phyloP scores from a whole-genome alignment of 2,113 vertebrate genomes.

The Plecturocebus donacophilus region DNA sequence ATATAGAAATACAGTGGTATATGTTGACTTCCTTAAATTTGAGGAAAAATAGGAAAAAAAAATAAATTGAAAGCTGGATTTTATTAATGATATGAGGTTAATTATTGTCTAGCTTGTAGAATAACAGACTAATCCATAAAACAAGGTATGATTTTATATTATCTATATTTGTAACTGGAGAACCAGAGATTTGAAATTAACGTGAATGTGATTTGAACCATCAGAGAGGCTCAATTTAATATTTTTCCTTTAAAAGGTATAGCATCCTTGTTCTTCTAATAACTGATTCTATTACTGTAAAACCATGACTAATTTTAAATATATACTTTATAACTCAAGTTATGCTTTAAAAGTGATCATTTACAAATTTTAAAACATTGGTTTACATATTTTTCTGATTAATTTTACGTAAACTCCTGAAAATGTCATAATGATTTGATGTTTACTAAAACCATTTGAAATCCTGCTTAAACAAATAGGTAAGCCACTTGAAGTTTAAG shows the following conservation, averaged over 20 bases:
- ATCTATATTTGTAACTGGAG: not conserved
- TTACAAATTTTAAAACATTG: not conserved
- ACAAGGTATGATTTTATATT: not conserved
- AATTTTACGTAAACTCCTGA: slow-evolving; percentile 9
- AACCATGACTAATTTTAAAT: not conserved
- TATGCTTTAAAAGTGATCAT: slow-evolving; percentile 14
- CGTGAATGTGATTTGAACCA: not conserved
- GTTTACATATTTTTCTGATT: slow-evolving; percentile 13
- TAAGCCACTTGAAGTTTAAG: not conserved
- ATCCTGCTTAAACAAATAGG: not conserved
- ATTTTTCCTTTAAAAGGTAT: slow-evolving; percentile 9
- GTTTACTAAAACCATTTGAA: not conserved
- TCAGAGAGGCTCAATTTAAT: not conserved
- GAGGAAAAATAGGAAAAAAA: no score
- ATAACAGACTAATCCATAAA: not conserved
- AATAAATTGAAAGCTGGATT: not conserved
- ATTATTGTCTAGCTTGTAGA: not conserved
- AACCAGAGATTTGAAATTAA: not conserved
- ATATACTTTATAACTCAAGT: not conserved
- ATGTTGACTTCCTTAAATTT: no score
- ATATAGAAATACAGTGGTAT: no score
- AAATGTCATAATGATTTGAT: not conserved
- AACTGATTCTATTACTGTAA: not conserved
- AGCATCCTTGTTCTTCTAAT: not conserved
- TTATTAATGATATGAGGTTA: not conserved